Conservation (phyloP, 2,797 vertebrate genomes). For the Astyanax mexicanus region DNA sequence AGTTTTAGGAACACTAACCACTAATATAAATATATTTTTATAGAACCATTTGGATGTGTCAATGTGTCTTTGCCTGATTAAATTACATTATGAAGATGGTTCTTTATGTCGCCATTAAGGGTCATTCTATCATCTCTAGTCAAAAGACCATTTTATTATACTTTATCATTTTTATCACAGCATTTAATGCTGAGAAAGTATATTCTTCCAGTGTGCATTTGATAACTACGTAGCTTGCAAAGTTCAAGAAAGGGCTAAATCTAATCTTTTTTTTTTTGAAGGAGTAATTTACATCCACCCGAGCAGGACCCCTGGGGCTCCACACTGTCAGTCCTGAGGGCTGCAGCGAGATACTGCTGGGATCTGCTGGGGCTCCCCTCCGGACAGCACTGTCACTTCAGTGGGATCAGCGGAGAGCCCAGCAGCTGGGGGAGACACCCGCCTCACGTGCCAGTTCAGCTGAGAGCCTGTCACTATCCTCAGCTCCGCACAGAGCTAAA, state of each 20-base stretch:
- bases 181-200: too few relatives aligned
- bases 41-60: too few relatives aligned
- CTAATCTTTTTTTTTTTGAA: not conserved
- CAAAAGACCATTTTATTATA: too few relatives aligned
- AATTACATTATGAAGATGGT: too few relatives aligned
- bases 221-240: not conserved
- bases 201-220: not conserved
- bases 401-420: slow-evolving; percentile 79
- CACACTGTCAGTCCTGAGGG: not conserved
- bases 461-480: slow-evolving; percentile 81
- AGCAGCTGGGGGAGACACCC: slow-evolving; percentile 82
- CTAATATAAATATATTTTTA: too few relatives aligned
- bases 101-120: too few relatives aligned
- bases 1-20: too few relatives aligned
- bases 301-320: not conserved
- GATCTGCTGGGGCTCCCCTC: slow-evolving; percentile 63
- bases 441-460: slow-evolving; percentile 78
- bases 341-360: not conserved
- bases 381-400: slow-evolving; percentile 82
- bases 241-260: not conserved
- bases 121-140: too few relatives aligned
- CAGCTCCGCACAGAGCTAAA: slow-evolving; percentile 77
- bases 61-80: too few relatives aligned
- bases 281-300: not conserved
- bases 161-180: too few relatives aligned